Evolutionary conservation across 92 coral and sea anemone genomes (phyloP), one percentile per base, ranked within the genome.

Genomic region (Siderastrea siderea): DNA sequence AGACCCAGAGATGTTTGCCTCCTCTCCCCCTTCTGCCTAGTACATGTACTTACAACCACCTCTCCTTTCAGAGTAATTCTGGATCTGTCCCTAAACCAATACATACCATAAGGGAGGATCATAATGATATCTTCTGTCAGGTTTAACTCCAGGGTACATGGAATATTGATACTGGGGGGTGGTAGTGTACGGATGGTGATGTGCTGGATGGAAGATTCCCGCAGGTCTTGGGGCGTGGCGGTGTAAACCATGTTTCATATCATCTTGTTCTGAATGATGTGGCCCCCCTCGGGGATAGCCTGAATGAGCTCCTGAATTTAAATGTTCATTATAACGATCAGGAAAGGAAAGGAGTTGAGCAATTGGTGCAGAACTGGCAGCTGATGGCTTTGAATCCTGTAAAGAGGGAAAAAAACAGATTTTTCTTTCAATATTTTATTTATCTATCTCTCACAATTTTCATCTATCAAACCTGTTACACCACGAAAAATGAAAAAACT

Each of bases 31-130:
- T 26, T 26, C 38, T 26, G 38, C 38, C 38, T 26, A 26, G 38
- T 26, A 26, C 38, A 26, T 26, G 38, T 26, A 26, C 38, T 26
- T 26, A 26, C 38, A 26, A 26, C 38, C 38, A 26, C 38, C 38
- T 26, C 38, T 26, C 38, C 38, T 26, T 26, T 26, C 38, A 59
- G 11, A 15, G 6, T 6, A 15, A 2, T 4, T 5, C 19, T 12
- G 38, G 6, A 19, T 1, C 62, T 38, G 19, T 46, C 38, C 9
- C 45, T 26, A 26, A 26, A 26, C 38, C 38, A 26, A 26, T 26
- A 51, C 98, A 89, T 78, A 95, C 98, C 98, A 93, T 54, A 95
- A 44, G 2, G 98, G 81, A 9, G 98, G 93, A 44, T 93, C 98
- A 47, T 93, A 93, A 69, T 95, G 93, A 19, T 90, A 88, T 38